Base-by-base conservation (phyloP, 2,797 vertebrate genomes). In the Fratercula arctica region DNA sequence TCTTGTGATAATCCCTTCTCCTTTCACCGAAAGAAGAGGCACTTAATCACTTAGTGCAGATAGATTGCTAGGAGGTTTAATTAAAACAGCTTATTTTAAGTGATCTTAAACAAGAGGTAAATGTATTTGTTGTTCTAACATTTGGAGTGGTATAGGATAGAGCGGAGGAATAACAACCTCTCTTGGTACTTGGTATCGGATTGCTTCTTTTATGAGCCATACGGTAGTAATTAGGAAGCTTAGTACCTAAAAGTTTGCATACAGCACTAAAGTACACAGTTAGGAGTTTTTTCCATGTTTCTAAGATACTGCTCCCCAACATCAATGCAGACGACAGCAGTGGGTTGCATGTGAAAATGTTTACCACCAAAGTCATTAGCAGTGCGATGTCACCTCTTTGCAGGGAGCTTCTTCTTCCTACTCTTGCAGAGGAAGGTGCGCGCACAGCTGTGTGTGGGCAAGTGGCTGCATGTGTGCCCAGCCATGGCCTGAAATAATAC, bases 161-260 rank as follows among this genome's bases (percentile, higher is more conserved):
- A 96, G 87, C 9, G 0, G 68, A 97, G 85, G 81, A 96, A 96
- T 89, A 95, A 90, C 93, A 95, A 81, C 94, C 82, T 68, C 77
- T 67, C 76, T 87, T n/a, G 80, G 93, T 92, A 35, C 94, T 93
- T 33, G 80, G 93, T 81, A 83, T 95, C 93, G 7, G 78, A 75
- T 95, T 96, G 91, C 95, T 93, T 46, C 91, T 96, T 97, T 97
- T 96, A 97, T 91, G 94, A 95, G 93, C 89, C 97, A 97, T 97
- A 84, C 85, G 96, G 96, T 97, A 95, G 87, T 95, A 83, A 97
- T 97, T 97, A 97, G 93, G 75, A 85, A 84, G 85, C 90, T 96
- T 82, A 95, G 90, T 77, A 82, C 92, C 92, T 82, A 67, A 45
- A 93, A 92, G 93, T 87, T 80, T 95, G 67, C 80, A 56, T 67